Evolutionary conservation across 2,888 invertebrate species (phyloP), one percentile per base, ranked within the genome.

Genomic region (Unio delphinus): DNA sequence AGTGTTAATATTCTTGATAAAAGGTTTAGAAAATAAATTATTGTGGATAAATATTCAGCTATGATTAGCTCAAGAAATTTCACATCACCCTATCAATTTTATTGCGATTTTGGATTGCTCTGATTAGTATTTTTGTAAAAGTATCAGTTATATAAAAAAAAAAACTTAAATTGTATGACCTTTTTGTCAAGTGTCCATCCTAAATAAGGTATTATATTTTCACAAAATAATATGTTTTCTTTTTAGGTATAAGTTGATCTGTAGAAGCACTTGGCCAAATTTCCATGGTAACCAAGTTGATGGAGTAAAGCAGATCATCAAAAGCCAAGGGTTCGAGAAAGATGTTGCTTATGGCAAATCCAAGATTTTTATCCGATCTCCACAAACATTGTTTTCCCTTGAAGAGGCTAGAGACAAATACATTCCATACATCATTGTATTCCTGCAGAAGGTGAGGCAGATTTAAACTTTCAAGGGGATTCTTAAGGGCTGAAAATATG

Each of bases 201-300:
- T n/a, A 30, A 28, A 45, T 28, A 61, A 6, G 55, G 11, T 55
- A 20, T 34, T 20, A n/a, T 23, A 56, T 67, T 61, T 66, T 34
- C 45, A 30, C n/a, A 26, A 45, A 54, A 58, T 67, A 54, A 11
- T 63, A 65, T 71, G 69, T 59, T 81, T 83, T 68, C 70, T 71
- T 85, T 87, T 54, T 79, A 94, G 98, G 73, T 99, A 99, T 92
- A 99, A 99, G 92, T 96, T 98, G 95, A 94, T 98, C 81, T 96
- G 95, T 0, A 94, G 95, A 87, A 95, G 94, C 90, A 99, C 98
- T 4, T 99, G 99, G 99, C 99, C 99, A 56, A 98, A 97, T 91
- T 98, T 95, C 92, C 93, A 94, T 71, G 94, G 93, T 67, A 92
- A 91, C 67, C 94, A 95, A 80, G 93, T 93, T 85, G 96, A 97